Base-by-base conservation (phyloP, 2,113 vertebrate species). In the Edolisoma coerulescens region DNA sequence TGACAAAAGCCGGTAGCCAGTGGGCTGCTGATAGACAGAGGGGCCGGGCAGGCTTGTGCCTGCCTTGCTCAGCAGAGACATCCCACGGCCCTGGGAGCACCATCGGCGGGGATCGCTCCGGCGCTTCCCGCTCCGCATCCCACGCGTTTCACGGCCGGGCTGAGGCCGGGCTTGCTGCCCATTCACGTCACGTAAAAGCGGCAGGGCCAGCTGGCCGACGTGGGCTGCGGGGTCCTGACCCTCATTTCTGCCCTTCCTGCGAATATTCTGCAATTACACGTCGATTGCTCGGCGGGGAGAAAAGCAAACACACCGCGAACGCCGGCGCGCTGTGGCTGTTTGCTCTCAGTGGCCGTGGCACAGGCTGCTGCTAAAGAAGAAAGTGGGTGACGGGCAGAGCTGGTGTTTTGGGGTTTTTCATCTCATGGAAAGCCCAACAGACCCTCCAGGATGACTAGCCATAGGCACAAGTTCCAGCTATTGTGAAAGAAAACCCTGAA, bases 171-270 rank as follows among this genome's bases (percentile, higher is more conserved):
- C 67, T 89, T 5, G 59, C 71, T 87, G 80, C 60, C 17, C 0
- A 88, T 93, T 95, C 87, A 27, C 7, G 0, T 74, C 69, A 90
- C 27, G 50, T 82, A 77, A 71, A 54, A 69, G 33, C 8, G 11
- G 57, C 24, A 68, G 88, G 80, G 90, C 69, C 5, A 78, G 92
- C 81, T 83, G 82, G 75, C 59, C 3, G 16, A 7, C 35, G 63
- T 87, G 93, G 84, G 84, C 47, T 73, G 89, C 1, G 3, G 70
- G 94, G 88, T 95, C 91, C 81, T 61, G 89, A 91, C 91, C 83
- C 90, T 95, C 85, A 65, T 94, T 95, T 93, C 91, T 95, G 77
- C 82, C 74, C 54, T 94, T 90, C 81, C 60, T 83, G 87, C 84
- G 35, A 90, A 76, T 94, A 67, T 82, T 89, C 91, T 60, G 77